Evolutionary conservation across 2,888 invertebrate genomes (phyloP).

Genomic region (Epinotia ramella): DNA sequence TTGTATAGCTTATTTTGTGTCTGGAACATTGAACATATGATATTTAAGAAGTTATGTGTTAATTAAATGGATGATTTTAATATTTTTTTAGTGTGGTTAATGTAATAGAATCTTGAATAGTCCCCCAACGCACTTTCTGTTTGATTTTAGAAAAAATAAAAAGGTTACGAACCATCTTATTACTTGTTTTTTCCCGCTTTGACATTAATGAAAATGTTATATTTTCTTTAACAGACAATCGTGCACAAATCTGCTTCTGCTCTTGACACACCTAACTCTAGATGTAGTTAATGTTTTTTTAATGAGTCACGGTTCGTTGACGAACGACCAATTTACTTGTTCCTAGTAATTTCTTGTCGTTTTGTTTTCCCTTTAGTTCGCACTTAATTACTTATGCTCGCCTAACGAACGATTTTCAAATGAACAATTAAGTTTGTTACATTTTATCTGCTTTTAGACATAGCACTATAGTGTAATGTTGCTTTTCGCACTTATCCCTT

Average conservation of each 20-base stretch:
- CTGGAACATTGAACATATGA: not conserved
- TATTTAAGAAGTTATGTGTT: too few species aligned
- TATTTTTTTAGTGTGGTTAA: too few species aligned
- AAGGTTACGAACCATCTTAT: not conserved
- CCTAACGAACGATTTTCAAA: not conserved
- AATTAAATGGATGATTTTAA: too few species aligned
- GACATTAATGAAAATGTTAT: constrained; percentile 5
- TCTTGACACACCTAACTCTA: constrained; percentile 28
- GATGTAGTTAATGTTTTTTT: not conserved
- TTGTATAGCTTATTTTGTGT: not conserved
- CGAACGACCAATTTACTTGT: constrained; percentile 32
- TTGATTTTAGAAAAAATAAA: not conserved
- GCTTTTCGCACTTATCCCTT: too few species aligned
- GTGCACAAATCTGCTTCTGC: constrained; percentile 34
- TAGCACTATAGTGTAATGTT: not conserved
- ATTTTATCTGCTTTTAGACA: not conserved
- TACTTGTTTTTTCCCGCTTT: not conserved
- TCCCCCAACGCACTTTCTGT: too few species aligned
- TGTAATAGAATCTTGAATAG: too few species aligned
- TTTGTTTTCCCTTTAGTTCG: not conserved
- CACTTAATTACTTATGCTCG: not conserved
- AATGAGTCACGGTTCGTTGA: not conserved
- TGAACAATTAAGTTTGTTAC: constrained; percentile 25
- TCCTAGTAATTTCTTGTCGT: constrained; percentile 4
- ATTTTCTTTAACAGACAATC: not conserved